Percentiles rank a stretch among this genome's conserved stretches.
Conservation (phyloP, 2,888 invertebrate species). For the Maniola hyperantus region DNA sequence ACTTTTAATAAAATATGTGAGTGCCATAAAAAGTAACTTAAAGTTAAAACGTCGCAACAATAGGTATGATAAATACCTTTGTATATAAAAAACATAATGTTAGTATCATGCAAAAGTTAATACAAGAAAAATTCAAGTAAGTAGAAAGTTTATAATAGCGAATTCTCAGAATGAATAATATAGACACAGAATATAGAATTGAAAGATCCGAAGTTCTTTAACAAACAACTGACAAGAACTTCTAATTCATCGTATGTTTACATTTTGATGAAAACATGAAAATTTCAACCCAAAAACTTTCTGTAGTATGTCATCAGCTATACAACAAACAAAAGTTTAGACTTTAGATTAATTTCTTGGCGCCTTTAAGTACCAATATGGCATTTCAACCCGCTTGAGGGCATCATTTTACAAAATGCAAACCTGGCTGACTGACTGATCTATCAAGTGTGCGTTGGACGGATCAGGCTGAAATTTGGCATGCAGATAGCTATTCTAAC, state of each 20-base stretch:
- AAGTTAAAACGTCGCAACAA: too few relatives aligned
- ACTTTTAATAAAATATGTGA: too few relatives aligned
- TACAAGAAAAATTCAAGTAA: background rate
- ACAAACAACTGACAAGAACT: background rate
- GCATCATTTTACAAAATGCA: too few relatives aligned
- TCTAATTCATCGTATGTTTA: background rate
- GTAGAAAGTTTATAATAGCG: background rate
- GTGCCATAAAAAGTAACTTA: too few relatives aligned
- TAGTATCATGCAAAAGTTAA: too few relatives aligned
- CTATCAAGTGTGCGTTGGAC: too few relatives aligned
- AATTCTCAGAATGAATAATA: background rate
- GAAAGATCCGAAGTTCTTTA: background rate
- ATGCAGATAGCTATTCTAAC: too few relatives aligned
- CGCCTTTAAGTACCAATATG: background rate
- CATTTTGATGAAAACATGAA: background rate
- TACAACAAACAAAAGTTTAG: conserved; percentile 3
- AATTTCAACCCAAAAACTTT: background rate
- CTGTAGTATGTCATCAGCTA: background rate
- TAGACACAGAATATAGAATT: background rate
- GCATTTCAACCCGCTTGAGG: too few relatives aligned
- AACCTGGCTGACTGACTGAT: too few relatives aligned
- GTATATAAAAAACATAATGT: too few relatives aligned
- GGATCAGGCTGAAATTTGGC: too few relatives aligned
- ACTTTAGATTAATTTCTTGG: conserved; percentile 1
- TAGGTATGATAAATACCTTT: too few relatives aligned